Conservation (phyloP, 2,888 invertebrate genomes). For the Oxytorus armatus region DNA sequence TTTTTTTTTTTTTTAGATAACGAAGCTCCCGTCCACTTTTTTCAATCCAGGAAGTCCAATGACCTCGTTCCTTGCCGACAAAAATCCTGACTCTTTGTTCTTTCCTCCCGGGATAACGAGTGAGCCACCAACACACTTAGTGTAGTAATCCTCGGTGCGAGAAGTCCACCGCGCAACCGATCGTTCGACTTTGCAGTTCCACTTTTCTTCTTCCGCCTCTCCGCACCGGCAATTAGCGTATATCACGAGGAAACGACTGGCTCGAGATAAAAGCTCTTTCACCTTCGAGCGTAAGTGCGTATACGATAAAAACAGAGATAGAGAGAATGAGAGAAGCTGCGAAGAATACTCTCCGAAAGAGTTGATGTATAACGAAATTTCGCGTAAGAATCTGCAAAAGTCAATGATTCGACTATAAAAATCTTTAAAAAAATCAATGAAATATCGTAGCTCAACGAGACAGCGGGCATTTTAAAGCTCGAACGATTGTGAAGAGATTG, state of each 20-base stretch:
- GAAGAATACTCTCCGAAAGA: background rate
- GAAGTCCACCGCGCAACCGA: slow-evolving; percentile 27
- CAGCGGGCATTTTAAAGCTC: no score
- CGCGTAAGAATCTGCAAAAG: no score
- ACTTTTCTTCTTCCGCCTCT: slow-evolving; percentile 60
- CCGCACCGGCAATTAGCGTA: slow-evolving; percentile 59
- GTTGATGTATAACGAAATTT: no score
- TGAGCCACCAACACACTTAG: background rate
- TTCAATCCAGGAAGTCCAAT: slow-evolving; percentile 26
- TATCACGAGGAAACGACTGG: slow-evolving; percentile 33
- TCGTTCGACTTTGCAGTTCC: slow-evolving; percentile 57
- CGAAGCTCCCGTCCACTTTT: background rate
- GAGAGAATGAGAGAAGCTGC: background rate
- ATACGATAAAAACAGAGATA: background rate
- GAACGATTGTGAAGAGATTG: no score
- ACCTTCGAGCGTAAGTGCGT: background rate
- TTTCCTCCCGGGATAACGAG: background rate
- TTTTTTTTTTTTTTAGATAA: no score
- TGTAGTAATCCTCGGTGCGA: background rate
- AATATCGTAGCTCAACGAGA: no score
- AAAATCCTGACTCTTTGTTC: slow-evolving; percentile 37
- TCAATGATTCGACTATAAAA: no score
- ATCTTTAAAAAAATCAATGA: no score
- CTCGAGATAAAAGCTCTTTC: slow-evolving; percentile 23
- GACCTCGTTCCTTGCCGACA: slow-evolving; percentile 49